phyloP scores from a whole-genome alignment of 2,113 vertebrate genomes.

The Oryzias celebensis region DNA sequence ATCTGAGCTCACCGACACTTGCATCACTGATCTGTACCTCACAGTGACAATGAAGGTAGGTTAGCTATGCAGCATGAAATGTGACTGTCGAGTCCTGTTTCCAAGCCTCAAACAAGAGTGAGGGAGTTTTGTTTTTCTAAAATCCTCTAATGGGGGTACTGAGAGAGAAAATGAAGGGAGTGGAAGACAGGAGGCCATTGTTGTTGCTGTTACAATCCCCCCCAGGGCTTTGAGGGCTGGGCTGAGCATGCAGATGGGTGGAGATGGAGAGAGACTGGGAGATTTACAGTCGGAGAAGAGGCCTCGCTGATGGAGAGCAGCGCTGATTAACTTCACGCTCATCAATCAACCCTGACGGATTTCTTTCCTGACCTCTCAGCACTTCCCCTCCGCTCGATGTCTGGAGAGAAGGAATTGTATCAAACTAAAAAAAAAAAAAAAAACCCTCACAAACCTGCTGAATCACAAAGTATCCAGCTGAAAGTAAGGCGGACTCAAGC shows the following conservation, averaged over 20 bases:
- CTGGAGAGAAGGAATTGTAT: conserved; percentile 9
- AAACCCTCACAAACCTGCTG: conserved; percentile 14
- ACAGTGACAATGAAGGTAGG: conserved; percentile 5
- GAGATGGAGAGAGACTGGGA: conserved; percentile 28
- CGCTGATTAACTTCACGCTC: conserved; percentile 47
- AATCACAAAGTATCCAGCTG: neutral
- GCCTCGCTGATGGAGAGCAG: conserved; percentile 38
- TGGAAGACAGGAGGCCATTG: conserved; percentile 62
- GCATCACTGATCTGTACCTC: conserved; percentile 10
- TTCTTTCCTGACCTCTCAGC: conserved; percentile 7
- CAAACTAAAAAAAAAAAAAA: neutral
- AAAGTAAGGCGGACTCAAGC: conserved; percentile 6
- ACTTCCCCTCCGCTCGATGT: neutral
- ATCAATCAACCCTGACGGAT: conserved; percentile 36
- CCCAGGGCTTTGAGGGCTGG: conserved; percentile 37
- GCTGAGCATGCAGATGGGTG: conserved; percentile 31
- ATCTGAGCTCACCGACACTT: conserved; percentile 19
- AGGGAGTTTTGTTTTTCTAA: neutral
- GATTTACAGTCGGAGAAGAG: conserved; percentile 60
- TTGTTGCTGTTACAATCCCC: conserved; percentile 53
- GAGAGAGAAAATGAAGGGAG: conserved; percentile 31
- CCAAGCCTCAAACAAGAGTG: conserved; percentile 3
- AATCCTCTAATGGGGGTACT: conserved; percentile 1
- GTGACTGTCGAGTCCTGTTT: conserved; percentile 10
- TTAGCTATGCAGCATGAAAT: conserved; percentile 5